Evolutionary conservation across 53 echinoderm and acorn worm species (phyloP).

Genomic region (Holothuria scabra): DNA sequence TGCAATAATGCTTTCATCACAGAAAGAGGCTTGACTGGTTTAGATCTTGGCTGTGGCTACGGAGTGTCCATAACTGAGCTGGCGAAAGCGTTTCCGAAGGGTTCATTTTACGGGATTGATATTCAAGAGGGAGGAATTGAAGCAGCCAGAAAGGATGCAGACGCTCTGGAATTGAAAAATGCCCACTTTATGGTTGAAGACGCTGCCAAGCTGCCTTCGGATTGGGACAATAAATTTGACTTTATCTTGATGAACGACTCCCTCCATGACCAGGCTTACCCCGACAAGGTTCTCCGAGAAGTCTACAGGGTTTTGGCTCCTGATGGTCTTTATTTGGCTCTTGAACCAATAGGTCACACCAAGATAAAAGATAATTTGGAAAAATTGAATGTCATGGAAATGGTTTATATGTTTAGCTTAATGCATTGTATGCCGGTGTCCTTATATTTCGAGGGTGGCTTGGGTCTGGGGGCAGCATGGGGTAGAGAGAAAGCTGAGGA

Average conservation of each 20-base stretch:
- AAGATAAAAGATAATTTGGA: slow-evolving; percentile 13
- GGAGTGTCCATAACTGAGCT: not conserved
- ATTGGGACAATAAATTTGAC: slow-evolving; percentile 16
- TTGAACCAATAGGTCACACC: slow-evolving; percentile 16
- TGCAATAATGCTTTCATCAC: not conserved
- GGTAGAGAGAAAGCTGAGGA: slow-evolving; percentile 64
- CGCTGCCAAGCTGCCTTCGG: slow-evolving; percentile 1
- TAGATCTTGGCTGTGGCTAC: slow-evolving; percentile 16
- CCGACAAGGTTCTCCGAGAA: not conserved
- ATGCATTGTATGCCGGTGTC: slow-evolving; percentile 67
- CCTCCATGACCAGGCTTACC: slow-evolving; percentile 34
- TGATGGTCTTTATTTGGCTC: not conserved
- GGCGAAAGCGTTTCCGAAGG: slow-evolving; percentile 19
- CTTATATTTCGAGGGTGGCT: slow-evolving; percentile 42
- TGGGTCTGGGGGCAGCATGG: slow-evolving; percentile 69
- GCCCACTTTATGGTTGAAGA: not conserved
- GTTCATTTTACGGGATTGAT: slow-evolving; percentile 16
- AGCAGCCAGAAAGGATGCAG: not conserved
- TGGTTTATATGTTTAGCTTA: slow-evolving; percentile 47
- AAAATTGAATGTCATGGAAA: not conserved
- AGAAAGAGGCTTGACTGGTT: not conserved
- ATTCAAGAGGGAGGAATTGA: not conserved
- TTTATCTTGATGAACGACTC: slow-evolving; percentile 16
- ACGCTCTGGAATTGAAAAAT: slow-evolving; percentile 1
- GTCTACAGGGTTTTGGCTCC: not conserved